phyloP scores from a whole-genome alignment of 2,888 invertebrate genomes.

The Petrophora chlorosata region DNA sequence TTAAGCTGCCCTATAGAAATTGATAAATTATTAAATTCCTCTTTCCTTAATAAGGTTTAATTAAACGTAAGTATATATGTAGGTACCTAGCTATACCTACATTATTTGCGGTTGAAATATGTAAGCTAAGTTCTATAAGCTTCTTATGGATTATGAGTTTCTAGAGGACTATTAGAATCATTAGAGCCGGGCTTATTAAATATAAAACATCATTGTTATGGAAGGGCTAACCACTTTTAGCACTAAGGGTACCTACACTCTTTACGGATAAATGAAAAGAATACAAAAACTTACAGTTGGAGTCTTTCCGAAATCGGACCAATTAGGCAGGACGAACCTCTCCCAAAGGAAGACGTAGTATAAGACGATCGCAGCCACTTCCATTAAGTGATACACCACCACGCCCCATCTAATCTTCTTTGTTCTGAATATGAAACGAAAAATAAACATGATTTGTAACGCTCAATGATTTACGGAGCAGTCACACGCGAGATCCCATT shows the following conservation, averaged over 20 bases:
- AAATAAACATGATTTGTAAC: conserved; percentile 35
- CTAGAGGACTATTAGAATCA: too few relatives aligned
- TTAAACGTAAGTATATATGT: too few relatives aligned
- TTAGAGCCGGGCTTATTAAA: too few relatives aligned
- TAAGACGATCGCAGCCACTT: conserved; percentile 91
- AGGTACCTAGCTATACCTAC: too few relatives aligned
- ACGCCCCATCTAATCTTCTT: conserved; percentile 89
- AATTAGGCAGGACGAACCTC: conserved; percentile 88
- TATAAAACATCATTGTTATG: too few relatives aligned
- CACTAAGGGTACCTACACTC: too few relatives aligned
- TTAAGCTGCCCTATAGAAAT: neutral
- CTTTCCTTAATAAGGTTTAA: too few relatives aligned
- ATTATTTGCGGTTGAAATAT: too few relatives aligned
- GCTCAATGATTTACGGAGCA: conserved; percentile 24
- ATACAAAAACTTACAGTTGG: conserved; percentile 26
- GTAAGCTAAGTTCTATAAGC: too few relatives aligned
- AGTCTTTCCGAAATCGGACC: conserved; percentile 85
- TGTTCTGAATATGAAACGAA: conserved; percentile 81
- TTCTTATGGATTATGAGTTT: too few relatives aligned
- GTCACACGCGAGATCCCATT: conserved; percentile 28
- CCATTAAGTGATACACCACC: conserved; percentile 87
- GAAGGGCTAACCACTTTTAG: too few relatives aligned
- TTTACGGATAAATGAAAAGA: too few relatives aligned
- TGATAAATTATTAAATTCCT: neutral
- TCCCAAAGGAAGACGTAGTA: conserved; percentile 92